These are phyloP conservation scores for Hylaea fasciaria DNA, from an alignment of 2,888 invertebrate genomes.

Conservation along the genomic window DNA sequence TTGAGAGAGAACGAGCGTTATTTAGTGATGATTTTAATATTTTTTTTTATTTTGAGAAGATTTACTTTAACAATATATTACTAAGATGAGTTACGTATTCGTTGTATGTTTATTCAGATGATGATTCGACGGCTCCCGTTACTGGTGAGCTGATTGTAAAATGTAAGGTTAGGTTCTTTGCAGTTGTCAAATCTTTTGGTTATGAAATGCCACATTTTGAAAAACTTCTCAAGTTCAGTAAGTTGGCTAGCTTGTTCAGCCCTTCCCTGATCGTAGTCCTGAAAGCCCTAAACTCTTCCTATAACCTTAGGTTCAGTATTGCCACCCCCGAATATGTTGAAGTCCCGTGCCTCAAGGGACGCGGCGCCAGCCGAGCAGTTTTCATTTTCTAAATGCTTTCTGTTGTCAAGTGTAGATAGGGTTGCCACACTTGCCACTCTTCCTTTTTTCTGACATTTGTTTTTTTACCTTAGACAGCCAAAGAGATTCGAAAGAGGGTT, in stretches of 20 bases:
- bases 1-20: constrained; percentile 5
- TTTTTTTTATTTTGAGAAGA: too few species aligned
- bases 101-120: too few species aligned
- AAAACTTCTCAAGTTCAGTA: too few species aligned
- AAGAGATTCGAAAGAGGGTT: constrained; percentile 18
- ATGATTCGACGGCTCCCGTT: too few species aligned
- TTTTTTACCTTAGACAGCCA: constrained; percentile 4
- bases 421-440: constrained; percentile 19
- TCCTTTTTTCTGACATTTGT: constrained; percentile 10
- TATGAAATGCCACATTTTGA: too few species aligned
- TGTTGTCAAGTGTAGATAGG: constrained; percentile 21
- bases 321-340: constrained; percentile 22
- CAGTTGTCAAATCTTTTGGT: too few species aligned
- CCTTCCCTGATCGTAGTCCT: too few species aligned
- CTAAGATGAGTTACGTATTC: too few species aligned
- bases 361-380: constrained; percentile 22
- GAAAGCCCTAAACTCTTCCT: not conserved
- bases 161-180: too few species aligned
- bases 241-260: not conserved
- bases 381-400: constrained; percentile 34
- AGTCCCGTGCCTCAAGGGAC: constrained; percentile 15
- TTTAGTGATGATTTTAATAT: constrained; percentile 7
- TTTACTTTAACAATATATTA: too few species aligned
- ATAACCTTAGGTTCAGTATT: constrained; percentile 5
- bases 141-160: too few species aligned